Evolutionary conservation across 1,140 invertebrate genomes (phyloP), one percentile per base, ranked within the genome.

Genomic region (Whitmania pigra): DNA sequence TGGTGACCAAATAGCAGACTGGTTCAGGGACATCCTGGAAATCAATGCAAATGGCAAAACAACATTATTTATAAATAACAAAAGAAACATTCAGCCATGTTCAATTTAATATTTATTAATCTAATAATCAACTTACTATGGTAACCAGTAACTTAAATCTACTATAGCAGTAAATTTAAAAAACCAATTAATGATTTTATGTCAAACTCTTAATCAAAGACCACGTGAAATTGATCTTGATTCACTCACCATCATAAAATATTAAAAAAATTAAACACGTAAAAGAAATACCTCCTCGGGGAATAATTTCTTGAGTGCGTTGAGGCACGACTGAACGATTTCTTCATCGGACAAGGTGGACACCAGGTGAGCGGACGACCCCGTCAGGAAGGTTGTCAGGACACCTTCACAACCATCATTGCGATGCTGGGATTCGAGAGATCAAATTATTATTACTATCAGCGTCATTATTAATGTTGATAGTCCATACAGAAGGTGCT

Each of bases 1-100:
- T 77, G 20, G 83, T 85, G 22, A 85, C 79, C 69, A 81, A 78
- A 72, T 78, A 83, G 2, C 78, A 76, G 5, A 72, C 75, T 43
- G 84, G 83, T 15, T 79, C 72, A 15, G 83, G 82, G 7, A 84
- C 75, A 36, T 75, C 73, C 80, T 82, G 73, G 20, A 63, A 53
- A 29, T 22, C 29, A 25, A 18, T 63, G 15, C 29, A 63, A 31
- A 13, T 5, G 57, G 22, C 22, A 25, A 63, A n/a, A 63, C 29
- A n/a, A 57, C 9, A 9, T 25, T n/a, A 57, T 57, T 25, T n/a
- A 4, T 9, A 57, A 57, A 36, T 36, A 36, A 49, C 53, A 54
- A 18, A 27, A 71, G 68, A 71, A 71, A 3, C 31, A 36, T 36
- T 36, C 31, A 3, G 31, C 31, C 31, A 36, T 6, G 2, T 36